These are phyloP conservation scores for Apamea epomidion DNA, from an alignment of 2,888 invertebrate genomes.

Conservation along the genomic window DNA sequence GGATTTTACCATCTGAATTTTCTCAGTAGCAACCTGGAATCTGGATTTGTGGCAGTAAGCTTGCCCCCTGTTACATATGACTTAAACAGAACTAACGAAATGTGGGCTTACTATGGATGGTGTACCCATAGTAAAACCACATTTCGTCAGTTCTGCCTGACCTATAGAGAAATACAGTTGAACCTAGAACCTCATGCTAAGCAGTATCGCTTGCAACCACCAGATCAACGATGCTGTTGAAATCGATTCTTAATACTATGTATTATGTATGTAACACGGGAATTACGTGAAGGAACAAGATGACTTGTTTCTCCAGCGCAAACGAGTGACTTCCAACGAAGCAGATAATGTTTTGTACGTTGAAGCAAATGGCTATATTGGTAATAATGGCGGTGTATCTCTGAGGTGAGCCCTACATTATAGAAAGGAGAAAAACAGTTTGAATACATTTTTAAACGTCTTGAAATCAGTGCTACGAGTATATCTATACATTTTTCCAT, in stretches of 20 bases:
- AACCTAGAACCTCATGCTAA: too few species aligned
- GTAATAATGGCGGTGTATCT: neutral
- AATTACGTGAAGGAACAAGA: neutral
- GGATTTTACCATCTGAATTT: neutral
- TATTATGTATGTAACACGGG: too few species aligned
- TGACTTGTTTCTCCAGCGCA: neutral
- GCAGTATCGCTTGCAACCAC: too few species aligned
- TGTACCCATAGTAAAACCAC: too few species aligned
- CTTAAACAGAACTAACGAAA: too few species aligned
- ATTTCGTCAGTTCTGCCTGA: too few species aligned
- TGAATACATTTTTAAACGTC: neutral
- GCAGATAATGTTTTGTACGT: neutral
- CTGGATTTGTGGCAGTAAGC: too few species aligned
- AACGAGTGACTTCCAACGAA: neutral
- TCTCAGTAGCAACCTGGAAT: neutral
- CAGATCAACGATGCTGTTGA: neutral
- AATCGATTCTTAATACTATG: neutral
- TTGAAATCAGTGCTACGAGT: neutral
- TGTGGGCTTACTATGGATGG: too few species aligned
- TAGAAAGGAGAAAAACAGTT: too few species aligned
- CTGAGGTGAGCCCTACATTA: neutral
- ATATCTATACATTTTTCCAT: neutral
- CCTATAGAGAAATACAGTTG: too few species aligned
- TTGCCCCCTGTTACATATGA: too few species aligned
- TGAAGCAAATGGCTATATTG: too few species aligned